Evolutionary conservation across 2,797 vertebrate species (phyloP), one percentile per base, ranked within the genome.

Genomic region (Adrianichthys oophorus): DNA sequence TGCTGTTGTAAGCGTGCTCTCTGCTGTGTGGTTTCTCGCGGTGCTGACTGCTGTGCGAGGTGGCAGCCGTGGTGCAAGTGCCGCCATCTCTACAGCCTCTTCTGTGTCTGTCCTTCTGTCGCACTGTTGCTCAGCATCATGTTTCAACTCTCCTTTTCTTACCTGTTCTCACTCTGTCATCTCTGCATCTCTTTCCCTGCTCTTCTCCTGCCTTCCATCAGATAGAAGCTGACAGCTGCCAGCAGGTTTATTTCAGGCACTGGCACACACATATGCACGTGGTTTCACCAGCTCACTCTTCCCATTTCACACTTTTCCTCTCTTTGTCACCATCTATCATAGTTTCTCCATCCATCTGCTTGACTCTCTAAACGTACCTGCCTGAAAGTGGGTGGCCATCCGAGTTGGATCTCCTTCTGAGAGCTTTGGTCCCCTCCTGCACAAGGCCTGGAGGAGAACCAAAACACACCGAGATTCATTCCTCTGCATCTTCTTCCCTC

Each of bases 221-320:
- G 79, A 88, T 80, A 52, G 78, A 78, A 78, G 71, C 59, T 47
- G 78, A 80, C 84, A 84, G 80, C 77, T 87, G 81, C 86, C 85
- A 83, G 86, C 86, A 82, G 85, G 73, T 76, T 80, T 86, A 83
- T 86, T 84, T 87, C 81, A 86, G 80, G 72, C 82, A 32, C 81
- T 64, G 64, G 23, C 80, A 40, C 63, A 64, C 56, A 37, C 54
- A 16, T 48, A 40, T 51, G 6, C 45, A 18, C 54, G 23, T 50
- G 13, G 61, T 26, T 41, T 13, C 44, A 47, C 72, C 21, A 50
- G 41, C 43, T 18, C 56, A 8, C 40, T 52, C 61, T 49, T 52
- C 57, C 61, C 55, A 52, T 70, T 57, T 73, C 61, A 15, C 72
- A 62, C 71, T 26, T 73, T 59, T 54, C 56, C 52, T 48, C 49